A percentile compares a stretch with the other conserved stretches of the same genome.
Evolutionary conservation across 2,888 invertebrate species (phyloP).

Genomic region (Desoria tigrina): DNA sequence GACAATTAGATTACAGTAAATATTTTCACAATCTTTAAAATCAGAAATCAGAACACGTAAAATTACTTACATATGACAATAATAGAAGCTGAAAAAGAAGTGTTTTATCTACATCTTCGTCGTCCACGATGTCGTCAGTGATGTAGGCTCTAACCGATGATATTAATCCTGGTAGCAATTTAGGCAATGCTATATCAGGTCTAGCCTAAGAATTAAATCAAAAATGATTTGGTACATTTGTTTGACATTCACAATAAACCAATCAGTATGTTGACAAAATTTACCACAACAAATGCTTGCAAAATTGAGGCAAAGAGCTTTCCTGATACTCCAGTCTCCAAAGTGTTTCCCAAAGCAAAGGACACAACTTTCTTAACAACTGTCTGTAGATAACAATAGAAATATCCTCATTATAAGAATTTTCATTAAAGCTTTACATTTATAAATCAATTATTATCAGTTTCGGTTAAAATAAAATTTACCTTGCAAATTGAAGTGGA

Average conservation of each 20-base stretch:
- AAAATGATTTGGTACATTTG: neutral
- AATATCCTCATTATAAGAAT: conserved; percentile 12
- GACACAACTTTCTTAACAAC: conserved; percentile 74
- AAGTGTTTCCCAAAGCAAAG: conserved; percentile 73
- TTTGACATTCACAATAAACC: neutral
- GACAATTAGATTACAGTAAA: neutral
- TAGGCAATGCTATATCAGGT: conserved; percentile 69
- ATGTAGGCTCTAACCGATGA: conserved; percentile 65
- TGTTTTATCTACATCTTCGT: conserved; percentile 76
- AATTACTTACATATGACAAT: conserved; percentile 65
- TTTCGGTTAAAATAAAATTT: neutral
- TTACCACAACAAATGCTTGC: conserved; percentile 61
- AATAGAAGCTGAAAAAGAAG: conserved; percentile 75
- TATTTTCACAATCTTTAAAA: neutral
- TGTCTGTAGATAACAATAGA: conserved; percentile 57
- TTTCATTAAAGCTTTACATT: too few relatives aligned
- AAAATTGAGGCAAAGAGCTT: conserved; percentile 74
- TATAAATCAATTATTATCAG: too few relatives aligned
- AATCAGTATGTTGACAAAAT: conserved; percentile 14
- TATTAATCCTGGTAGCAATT: conserved; percentile 72
- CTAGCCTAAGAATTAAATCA: conserved; percentile 59
- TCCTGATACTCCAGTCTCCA: conserved; percentile 82
- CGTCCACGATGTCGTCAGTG: conserved; percentile 68
- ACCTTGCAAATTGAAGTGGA: conserved; percentile 50
- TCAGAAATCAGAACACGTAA: conserved; percentile 2